Evolutionary conservation across 2,113 vertebrate genomes (phyloP).

Genomic region (Chamaea fasciata): DNA sequence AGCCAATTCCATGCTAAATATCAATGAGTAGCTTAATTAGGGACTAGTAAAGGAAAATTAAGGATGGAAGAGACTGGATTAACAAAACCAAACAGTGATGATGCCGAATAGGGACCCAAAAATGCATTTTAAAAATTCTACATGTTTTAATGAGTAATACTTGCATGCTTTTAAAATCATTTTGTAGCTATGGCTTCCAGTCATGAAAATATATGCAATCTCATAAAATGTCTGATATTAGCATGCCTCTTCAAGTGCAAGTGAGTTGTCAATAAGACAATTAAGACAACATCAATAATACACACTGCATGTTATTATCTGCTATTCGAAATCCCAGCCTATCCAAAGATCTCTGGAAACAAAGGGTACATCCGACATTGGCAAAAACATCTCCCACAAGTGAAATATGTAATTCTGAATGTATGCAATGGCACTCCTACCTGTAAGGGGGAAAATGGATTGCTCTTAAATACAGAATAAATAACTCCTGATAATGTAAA

Average conservation of each 20-base stretch:
- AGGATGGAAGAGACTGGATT: background rate
- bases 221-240: constrained; percentile 73
- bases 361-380: constrained; percentile 52
- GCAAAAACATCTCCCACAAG: constrained; percentile 13
- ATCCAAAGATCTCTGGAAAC: constrained; percentile 65
- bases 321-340: constrained; percentile 60
- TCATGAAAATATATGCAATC: constrained; percentile 66
- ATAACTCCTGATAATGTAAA: constrained; percentile 12
- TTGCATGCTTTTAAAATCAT: constrained; percentile 24
- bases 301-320: constrained; percentile 69
- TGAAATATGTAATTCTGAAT: constrained; percentile 26
- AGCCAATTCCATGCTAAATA: background rate
- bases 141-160: background rate
- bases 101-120: background rate
- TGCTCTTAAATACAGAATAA: constrained; percentile 29
- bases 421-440: background rate
- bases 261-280: constrained; percentile 79
- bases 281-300: constrained; percentile 78
- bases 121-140: background rate
- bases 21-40: background rate
- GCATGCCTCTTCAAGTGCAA: constrained; percentile 74
- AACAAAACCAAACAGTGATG: background rate
- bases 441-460: background rate
- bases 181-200: constrained; percentile 55
- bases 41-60: background rate